Evolutionary conservation across 2,113 vertebrate species (phyloP).

Genomic region (Crotalus horridus): DNA sequence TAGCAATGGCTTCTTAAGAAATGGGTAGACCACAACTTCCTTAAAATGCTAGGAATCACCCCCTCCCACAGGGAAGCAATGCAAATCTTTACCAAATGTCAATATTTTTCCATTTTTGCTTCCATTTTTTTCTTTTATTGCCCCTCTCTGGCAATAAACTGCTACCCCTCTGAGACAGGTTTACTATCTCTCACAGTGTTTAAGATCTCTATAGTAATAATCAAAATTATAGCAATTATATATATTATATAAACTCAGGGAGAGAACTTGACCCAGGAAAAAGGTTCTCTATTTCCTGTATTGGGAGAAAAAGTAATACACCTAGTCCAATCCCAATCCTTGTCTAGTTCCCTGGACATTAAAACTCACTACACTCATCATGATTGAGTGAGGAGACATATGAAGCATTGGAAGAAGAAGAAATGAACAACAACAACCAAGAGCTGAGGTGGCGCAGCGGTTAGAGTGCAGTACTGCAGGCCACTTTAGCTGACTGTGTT

Average conservation of each 20-base stretch:
- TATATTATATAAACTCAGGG: not conserved
- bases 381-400: not conserved
- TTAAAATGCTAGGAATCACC: no score
- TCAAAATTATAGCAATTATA: not conserved
- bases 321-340: not conserved
- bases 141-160: not conserved
- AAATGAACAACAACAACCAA: not conserved
- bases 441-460: no score
- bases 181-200: no score
- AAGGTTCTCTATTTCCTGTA: not conserved
- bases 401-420: not conserved
- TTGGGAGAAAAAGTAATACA: not conserved
- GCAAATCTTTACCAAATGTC: not conserved
- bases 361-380: not conserved
- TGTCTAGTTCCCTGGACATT: not conserved
- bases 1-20: no score
- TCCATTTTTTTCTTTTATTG: not conserved
- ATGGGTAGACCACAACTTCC: no score
- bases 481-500: no score
- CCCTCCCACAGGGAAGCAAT: no score
- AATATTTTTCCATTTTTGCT: not conserved
- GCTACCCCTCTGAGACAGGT: not conserved
- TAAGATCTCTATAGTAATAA: not conserved
- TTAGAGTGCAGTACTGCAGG: no score
- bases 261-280: no score